Evolutionary conservation across 2,113 vertebrate genomes (phyloP).

Genomic region (Sclerurus mexicanus): DNA sequence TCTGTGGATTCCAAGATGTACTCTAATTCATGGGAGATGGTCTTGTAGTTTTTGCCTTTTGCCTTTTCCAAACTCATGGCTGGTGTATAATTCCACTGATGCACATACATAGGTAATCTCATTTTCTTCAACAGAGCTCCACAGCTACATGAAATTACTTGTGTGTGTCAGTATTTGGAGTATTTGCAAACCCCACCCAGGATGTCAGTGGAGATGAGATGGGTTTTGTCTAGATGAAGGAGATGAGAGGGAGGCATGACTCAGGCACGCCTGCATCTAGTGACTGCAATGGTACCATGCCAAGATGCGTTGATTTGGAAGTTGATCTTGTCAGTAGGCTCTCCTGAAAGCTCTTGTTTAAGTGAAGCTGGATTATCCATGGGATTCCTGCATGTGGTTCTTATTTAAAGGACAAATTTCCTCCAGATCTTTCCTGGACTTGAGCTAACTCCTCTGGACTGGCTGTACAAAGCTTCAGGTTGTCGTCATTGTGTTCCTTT

Average conservation of each 20-base stretch:
- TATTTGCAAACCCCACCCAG: not conserved
- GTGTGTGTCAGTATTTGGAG: not conserved
- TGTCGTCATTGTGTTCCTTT: not conserved
- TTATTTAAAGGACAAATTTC: not conserved
- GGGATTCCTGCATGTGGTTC: not conserved
- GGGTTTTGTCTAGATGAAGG: not conserved
- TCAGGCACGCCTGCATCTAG: not conserved
- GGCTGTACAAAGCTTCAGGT: not conserved
- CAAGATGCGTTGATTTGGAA: not conserved
- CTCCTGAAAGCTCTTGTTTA: not conserved
- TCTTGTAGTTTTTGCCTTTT: not conserved
- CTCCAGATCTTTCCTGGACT: not conserved
- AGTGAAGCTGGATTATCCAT: not conserved
- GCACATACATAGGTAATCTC: not conserved
- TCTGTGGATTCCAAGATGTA: not conserved
- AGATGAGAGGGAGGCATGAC: not conserved
- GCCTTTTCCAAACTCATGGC: not conserved
- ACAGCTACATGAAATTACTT: not conserved
- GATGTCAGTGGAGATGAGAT: not conserved
- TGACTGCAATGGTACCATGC: not conserved
- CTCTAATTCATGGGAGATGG: not conserved
- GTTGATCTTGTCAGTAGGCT: not conserved
- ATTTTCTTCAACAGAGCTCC: not conserved
- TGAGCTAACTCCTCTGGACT: not conserved
- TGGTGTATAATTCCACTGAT: not conserved